A percentile compares a stretch with the other conserved stretches of the same genome.
Conservation (phyloP, 2,888 invertebrate genomes). For the Sinelater perroti region DNA sequence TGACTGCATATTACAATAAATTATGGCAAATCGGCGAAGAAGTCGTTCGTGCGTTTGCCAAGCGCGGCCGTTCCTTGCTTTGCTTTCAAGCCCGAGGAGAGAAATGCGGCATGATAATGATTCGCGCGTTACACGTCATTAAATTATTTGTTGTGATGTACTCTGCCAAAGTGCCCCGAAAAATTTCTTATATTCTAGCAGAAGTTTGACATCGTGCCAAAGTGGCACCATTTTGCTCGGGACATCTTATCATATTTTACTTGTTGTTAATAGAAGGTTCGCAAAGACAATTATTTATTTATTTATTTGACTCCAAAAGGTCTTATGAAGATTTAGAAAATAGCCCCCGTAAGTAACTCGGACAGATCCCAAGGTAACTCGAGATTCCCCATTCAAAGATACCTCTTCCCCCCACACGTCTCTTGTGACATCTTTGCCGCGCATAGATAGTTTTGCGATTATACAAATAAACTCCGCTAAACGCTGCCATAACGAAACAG, state of each 20-base stretch:
- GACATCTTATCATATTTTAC: constrained; percentile 9
- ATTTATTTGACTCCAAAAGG: neutral
- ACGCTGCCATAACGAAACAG: constrained; percentile 23
- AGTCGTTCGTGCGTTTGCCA: too few species aligned
- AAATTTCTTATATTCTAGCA: constrained; percentile 17
- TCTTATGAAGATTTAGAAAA: constrained; percentile 21
- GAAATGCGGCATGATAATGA: too few species aligned
- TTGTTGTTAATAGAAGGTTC: too few species aligned
- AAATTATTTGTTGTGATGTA: constrained; percentile 16
- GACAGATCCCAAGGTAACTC: constrained; percentile 25
- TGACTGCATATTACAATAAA: too few species aligned
- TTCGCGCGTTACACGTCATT: too few species aligned
- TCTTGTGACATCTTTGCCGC: constrained; percentile 16
- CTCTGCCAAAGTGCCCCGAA: constrained; percentile 22
- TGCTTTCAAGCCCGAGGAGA: too few species aligned
- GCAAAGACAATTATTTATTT: constrained; percentile 13
- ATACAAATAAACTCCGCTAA: constrained; percentile 27
- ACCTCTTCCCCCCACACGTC: constrained; percentile 15
- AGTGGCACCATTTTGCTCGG: constrained; percentile 16
- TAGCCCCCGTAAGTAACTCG: constrained; percentile 23
- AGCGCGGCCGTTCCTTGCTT: too few species aligned
- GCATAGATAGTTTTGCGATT: constrained; percentile 22
- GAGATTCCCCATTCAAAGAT: constrained; percentile 26
- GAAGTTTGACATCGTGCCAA: constrained; percentile 25
- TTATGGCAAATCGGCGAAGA: too few species aligned